phyloP scores from a whole-genome alignment of 2,797 vertebrate species.

The Geotrypetes seraphini region DNA sequence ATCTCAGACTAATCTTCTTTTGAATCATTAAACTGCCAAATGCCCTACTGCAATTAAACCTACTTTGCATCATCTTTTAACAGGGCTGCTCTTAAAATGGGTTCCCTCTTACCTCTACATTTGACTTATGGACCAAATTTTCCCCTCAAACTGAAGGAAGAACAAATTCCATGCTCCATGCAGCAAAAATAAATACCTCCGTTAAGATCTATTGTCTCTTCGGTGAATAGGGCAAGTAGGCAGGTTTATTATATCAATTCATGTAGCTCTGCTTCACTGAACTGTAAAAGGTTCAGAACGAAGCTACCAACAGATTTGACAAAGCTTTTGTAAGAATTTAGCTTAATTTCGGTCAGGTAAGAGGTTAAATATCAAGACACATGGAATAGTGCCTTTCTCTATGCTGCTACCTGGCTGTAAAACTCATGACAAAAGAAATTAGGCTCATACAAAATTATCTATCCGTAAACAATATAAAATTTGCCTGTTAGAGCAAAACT shows the following conservation, averaged over 20 bases:
- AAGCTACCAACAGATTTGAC: conserved; percentile 61
- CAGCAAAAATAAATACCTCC: conserved; percentile 54
- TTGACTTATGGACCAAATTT: conserved; percentile 28
- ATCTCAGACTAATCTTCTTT: too few species aligned
- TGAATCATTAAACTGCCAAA: too few species aligned
- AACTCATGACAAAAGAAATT: too few species aligned
- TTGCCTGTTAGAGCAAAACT: conserved; percentile 15
- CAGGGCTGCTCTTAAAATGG: conserved; percentile 8
- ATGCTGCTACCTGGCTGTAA: too few species aligned
- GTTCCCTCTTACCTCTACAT: conserved; percentile 13
- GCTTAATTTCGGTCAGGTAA: conserved; percentile 57
- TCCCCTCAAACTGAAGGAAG: background rate
- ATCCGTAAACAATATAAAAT: conserved; percentile 28
- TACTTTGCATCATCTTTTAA: conserved; percentile 18
- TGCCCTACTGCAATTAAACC: too few species aligned
- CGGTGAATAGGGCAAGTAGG: conserved; percentile 52
- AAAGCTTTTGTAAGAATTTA: conserved; percentile 58
- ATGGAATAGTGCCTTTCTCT: too few species aligned
- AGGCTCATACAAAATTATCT: too few species aligned
- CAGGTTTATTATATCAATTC: conserved; percentile 64
- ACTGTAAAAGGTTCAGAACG: conserved; percentile 62
- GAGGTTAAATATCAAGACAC: too few species aligned
- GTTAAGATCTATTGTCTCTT: conserved; percentile 42
- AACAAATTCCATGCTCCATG: too few species aligned
- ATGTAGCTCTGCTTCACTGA: conserved; percentile 59